These are phyloP conservation scores for Setophaga coronata DNA, from an alignment of 2,113 vertebrate genomes.

Conservation along the genomic window DNA sequence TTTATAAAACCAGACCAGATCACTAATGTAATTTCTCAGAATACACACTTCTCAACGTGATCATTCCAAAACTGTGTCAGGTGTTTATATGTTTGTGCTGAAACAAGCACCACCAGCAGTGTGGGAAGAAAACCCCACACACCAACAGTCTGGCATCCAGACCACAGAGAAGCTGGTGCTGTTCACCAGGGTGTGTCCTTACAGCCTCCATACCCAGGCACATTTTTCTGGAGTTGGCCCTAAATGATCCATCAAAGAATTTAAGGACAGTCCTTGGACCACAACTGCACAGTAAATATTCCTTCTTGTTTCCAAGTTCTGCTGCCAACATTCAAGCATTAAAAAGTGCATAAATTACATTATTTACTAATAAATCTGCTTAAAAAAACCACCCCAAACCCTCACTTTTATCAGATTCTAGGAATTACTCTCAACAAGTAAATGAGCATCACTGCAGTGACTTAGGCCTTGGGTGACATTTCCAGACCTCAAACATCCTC, in stretches of 20 bases:
- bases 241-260: not conserved
- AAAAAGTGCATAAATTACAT: not conserved
- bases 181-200: not conserved
- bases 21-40: not conserved
- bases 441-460: not conserved
- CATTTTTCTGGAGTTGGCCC: not conserved
- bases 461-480: not conserved
- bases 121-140: not conserved
- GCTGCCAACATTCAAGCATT: not conserved
- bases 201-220: fast-evolving
- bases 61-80: not conserved
- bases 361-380: not conserved
- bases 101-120: not conserved
- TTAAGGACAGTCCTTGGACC: not conserved
- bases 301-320: not conserved
- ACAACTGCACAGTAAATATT: not conserved
- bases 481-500: not conserved
- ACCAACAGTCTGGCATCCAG: not conserved
- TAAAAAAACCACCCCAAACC: not conserved
- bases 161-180: not conserved
- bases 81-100: not conserved
- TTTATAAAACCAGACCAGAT: not conserved
- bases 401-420: not conserved
- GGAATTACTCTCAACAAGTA: not conserved
- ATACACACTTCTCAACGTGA: not conserved